phyloP scores from a whole-genome alignment of 2,888 invertebrate species.

The Cordilura impudica region DNA sequence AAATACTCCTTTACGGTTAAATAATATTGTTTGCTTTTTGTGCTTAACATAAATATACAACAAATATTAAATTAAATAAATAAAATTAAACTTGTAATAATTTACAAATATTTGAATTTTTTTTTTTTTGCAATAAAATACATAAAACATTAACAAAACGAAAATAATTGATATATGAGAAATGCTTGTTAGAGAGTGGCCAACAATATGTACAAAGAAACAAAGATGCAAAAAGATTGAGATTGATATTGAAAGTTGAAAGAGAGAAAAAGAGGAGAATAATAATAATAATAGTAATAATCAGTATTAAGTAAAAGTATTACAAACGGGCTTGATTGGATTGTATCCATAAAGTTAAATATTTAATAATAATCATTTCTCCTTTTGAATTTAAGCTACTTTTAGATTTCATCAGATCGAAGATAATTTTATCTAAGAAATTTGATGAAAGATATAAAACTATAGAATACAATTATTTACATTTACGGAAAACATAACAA shows the following conservation, averaged over 20 bases:
- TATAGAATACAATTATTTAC: too few species aligned
- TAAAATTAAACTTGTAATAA: conserved; percentile 16
- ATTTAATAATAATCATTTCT: not conserved
- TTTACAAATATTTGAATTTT: conserved; percentile 15
- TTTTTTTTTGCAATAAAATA: conserved; percentile 23
- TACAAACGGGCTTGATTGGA: conserved; percentile 22
- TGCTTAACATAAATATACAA: conserved; percentile 34
- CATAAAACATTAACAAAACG: conserved; percentile 46
- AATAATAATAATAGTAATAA: conserved; percentile 44
- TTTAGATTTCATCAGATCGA: not conserved
- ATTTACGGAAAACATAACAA: not conserved
- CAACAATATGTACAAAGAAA: conserved; percentile 57
- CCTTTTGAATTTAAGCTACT: not conserved
- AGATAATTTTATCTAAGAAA: not conserved
- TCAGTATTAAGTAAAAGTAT: conserved; percentile 48
- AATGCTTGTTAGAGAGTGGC: conserved; percentile 55
- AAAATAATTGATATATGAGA: conserved; percentile 57
- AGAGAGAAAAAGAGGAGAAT: conserved; percentile 54
- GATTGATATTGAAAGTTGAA: conserved; percentile 58
- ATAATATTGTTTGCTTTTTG: conserved; percentile 35
- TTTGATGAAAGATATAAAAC: too few species aligned
- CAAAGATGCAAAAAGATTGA: conserved; percentile 61
- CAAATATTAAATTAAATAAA: conserved; percentile 38
- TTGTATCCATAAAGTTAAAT: not conserved
- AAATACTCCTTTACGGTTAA: conserved; percentile 13